Evolutionary conservation across 2,113 vertebrate species (phyloP).

Genomic region (Ciconia maguari): DNA sequence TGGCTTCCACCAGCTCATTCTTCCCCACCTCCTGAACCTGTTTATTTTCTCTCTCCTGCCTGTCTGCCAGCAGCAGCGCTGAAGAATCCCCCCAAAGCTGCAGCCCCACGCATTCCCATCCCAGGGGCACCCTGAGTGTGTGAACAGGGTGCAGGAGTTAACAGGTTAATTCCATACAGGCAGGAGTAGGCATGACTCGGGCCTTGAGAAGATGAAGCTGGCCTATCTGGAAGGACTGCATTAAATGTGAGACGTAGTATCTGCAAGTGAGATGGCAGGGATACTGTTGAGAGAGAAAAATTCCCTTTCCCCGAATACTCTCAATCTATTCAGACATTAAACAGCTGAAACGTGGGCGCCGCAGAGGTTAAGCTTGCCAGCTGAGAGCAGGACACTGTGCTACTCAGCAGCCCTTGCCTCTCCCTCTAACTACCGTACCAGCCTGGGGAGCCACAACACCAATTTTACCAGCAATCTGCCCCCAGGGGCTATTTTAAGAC

Average conservation of each 20-base stretch:
- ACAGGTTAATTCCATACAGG: background rate
- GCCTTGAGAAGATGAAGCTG: background rate
- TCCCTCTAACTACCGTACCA: background rate
- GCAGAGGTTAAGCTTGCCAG: background rate
- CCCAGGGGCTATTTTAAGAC: constrained; percentile 7
- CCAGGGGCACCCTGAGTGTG: background rate
- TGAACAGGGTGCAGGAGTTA: background rate
- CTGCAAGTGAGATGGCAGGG: background rate
- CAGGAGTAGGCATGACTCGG: background rate
- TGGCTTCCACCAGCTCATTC: constrained; percentile 9
- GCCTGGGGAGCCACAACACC: background rate
- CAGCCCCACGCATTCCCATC: background rate
- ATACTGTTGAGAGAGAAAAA: background rate
- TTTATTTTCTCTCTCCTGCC: constrained; percentile 39
- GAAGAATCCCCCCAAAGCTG: background rate
- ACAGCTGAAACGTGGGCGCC: background rate
- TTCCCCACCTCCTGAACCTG: constrained; percentile 7
- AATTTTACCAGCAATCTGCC: background rate
- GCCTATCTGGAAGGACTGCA: background rate
- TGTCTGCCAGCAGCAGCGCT: background rate
- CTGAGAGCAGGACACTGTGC: background rate
- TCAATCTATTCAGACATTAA: background rate
- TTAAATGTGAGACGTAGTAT: background rate
- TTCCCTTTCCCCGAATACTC: background rate
- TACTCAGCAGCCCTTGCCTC: background rate